phyloP scores from a whole-genome alignment of 1,140 invertebrate genomes.

The Cyrtorhinus lividipennis region DNA sequence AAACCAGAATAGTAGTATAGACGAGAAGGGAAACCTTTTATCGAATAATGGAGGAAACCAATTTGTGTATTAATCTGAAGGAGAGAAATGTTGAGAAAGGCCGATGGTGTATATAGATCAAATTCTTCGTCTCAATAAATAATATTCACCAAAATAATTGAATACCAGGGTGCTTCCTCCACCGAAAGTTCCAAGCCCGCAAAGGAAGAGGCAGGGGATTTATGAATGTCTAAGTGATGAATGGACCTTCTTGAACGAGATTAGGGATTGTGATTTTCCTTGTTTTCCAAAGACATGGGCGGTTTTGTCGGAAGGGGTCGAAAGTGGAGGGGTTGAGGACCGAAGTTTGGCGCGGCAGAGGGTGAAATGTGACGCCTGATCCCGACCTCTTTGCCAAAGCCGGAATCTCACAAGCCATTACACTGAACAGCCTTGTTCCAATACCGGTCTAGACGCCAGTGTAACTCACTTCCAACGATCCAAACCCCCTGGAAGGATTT shows the following conservation, averaged over 20 bases:
- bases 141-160: neutral
- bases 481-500: no score
- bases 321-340: no score
- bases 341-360: no score
- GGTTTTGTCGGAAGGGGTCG: neutral
- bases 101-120: neutral
- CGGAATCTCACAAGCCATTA: no score
- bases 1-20: neutral
- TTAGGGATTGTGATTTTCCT: neutral
- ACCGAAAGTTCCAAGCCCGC: neutral
- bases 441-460: no score
- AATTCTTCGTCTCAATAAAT: neutral
- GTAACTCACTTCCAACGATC: no score
- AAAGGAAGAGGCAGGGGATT: no score
- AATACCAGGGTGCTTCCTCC: neutral
- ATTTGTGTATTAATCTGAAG: neutral
- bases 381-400: no score
- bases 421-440: no score
- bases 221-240: neutral
- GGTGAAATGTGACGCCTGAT: no score
- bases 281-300: no score
- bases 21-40: neutral
- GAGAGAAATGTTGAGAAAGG: neutral
- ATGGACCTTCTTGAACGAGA: neutral
- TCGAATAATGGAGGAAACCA: neutral